phyloP scores from a whole-genome alignment of 2,113 vertebrate genomes.

The Ariopsis seemanni region DNA sequence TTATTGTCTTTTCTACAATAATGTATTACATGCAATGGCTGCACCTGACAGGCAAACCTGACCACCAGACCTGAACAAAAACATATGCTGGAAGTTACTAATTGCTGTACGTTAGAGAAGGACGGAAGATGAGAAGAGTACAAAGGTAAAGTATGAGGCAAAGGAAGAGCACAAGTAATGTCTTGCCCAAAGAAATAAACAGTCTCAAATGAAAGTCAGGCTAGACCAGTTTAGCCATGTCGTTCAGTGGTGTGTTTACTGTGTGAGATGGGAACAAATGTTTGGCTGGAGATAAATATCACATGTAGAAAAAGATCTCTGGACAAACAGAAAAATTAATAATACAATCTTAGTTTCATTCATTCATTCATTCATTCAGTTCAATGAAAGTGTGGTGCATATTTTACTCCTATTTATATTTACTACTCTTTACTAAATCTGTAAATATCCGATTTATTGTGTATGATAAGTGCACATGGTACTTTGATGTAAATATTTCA shows the following conservation, averaged over 20 bases:
- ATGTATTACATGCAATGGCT: neutral
- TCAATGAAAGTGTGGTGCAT: neutral
- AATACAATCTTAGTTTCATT: neutral
- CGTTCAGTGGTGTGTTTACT: neutral
- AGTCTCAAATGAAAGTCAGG: neutral
- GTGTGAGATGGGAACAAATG: neutral
- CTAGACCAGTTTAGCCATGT: neutral
- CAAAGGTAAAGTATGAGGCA: neutral
- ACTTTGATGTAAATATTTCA: neutral
- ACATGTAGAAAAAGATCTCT: neutral
- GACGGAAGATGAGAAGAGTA: neutral
- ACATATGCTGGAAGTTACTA: neutral
- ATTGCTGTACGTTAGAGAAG: neutral
- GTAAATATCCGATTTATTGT: neutral
- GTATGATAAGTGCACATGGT: neutral
- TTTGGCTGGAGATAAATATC: neutral
- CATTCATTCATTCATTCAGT: neutral
- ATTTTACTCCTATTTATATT: neutral
- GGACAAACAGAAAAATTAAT: neutral
- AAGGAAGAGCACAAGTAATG: neutral
- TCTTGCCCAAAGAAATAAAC: neutral
- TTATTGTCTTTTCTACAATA: neutral
- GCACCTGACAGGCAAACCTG: neutral
- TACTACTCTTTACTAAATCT: neutral
- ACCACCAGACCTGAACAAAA: neutral